Evolutionary conservation across 2,888 invertebrate genomes (phyloP), one percentile per base, ranked within the genome.

Genomic region (Monopis laevigella): DNA sequence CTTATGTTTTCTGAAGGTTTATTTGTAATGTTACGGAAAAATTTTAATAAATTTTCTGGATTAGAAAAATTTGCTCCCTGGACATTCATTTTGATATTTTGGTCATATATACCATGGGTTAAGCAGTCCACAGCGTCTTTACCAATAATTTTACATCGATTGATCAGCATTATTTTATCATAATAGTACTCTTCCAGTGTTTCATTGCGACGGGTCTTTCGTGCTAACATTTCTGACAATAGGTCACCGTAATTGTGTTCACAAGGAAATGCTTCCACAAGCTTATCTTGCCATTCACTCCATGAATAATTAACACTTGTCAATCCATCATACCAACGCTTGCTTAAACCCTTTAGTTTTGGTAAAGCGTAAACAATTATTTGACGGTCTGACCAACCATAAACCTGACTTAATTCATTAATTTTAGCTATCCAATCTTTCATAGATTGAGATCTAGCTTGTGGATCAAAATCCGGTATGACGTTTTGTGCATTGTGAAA

Each of bases 381-480:
- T 30, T 48, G 48, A 1, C 42, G 32, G n/a, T 51, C 49, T 2
- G 46, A 40, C 51, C 48, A 51, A 3, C 48, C 47, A 27, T 45
- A 48, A 6, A 48, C 40, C 8, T 47, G 19, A 3, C 48, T 46
- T 1, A 44, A 44, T 18, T 49, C 49, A 29, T 51, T 44, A 13
- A 48, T 45, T 43, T 49, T 49, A 1, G 19, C 11, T 17, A 48
- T 17, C 48, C 48, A 48, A 11, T 43, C 44, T 13, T 49, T 45
- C 39, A 49, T 49, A 1, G 43, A 43, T 40, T 48, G 48, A 7
- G 14, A 5, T 21, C 43, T 46, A 3, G 18, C 17, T 19, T 43
- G 27, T 2, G 46, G 51, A 28, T 49, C 45, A 43, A 46, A 51
- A 7, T 47, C 43, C 3, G 47, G 29, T 19, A 49, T 43, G 24